Conservation (phyloP, 2,888 invertebrate species). For the Reticulitermes lucifugus region DNA sequence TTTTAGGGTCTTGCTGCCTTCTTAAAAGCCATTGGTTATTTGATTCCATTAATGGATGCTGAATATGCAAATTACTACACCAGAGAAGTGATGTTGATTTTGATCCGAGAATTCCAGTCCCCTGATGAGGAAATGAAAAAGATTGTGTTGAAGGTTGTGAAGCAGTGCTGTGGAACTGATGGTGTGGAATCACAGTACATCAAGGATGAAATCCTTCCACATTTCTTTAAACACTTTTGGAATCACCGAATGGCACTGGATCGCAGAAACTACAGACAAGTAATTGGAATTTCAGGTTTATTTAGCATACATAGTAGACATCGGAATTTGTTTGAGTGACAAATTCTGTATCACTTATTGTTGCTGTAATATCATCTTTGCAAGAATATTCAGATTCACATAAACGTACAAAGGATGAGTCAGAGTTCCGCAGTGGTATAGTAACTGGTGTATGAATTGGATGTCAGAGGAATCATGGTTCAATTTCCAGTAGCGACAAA, state of each 20-base stretch:
- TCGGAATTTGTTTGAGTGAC: neutral
- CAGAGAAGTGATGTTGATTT: conserved; percentile 98
- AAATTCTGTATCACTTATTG: neutral
- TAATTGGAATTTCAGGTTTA: conserved; percentile 53
- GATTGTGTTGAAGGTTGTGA: conserved; percentile 99
- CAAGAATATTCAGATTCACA: no score
- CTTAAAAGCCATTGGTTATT: conserved; percentile 98
- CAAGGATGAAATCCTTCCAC: conserved; percentile 98
- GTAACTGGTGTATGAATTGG: no score
- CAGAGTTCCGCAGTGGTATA: no score
- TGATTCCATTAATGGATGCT: conserved; percentile 99
- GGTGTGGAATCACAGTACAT: conserved; percentile 99
- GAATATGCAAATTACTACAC: conserved; percentile 99
- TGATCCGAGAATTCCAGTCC: conserved; percentile 99
- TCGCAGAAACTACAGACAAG: conserved; percentile 94
- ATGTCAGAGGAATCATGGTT: no score
- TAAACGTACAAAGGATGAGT: no score
- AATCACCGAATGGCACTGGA: conserved; percentile 99
- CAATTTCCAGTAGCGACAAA: no score
- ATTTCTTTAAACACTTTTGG: conserved; percentile 99
- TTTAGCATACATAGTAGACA: neutral
- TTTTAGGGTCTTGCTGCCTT: conserved; percentile 97
- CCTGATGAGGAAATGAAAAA: conserved; percentile 99
- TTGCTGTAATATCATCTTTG: neutral
- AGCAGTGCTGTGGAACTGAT: conserved; percentile 99